Evolutionary conservation across 2,797 vertebrate genomes (phyloP).

Genomic region (Neosalanx taihuensis): DNA sequence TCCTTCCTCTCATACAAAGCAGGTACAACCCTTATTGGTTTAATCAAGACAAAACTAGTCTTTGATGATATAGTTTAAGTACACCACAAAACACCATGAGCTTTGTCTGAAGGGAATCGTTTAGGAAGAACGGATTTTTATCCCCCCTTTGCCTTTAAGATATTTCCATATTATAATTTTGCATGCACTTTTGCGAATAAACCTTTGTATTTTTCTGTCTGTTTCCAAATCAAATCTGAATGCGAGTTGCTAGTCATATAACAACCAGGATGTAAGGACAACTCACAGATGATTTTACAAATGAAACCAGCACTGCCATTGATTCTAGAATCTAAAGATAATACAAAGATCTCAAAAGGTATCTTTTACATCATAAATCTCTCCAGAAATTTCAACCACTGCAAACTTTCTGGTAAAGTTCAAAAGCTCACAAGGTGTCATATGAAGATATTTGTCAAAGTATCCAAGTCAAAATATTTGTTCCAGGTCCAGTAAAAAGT

Average conservation of each 20-base stretch:
- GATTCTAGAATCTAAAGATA: slow-evolving; percentile 83
- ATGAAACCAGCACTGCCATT: slow-evolving; percentile 86
- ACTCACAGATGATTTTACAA: slow-evolving; percentile 88
- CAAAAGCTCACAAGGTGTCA: slow-evolving; percentile 99
- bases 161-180: slow-evolving; percentile 78
- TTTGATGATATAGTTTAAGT: slow-evolving; percentile 88
- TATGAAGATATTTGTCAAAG: slow-evolving; percentile 99
- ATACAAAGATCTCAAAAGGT: slow-evolving; percentile 93
- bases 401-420: slow-evolving; percentile 97
- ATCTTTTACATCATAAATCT: slow-evolving; percentile 91
- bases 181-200: slow-evolving; percentile 82
- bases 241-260: slow-evolving; percentile 78
- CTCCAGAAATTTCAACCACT: slow-evolving; percentile 85
- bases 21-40: slow-evolving; percentile 76
- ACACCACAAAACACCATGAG: slow-evolving; percentile 94
- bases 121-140: slow-evolving; percentile 95
- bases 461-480: slow-evolving; percentile 99
- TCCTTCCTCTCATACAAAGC: slow-evolving; percentile 67
- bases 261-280: slow-evolving; percentile 79
- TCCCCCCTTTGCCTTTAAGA: slow-evolving; percentile 72
- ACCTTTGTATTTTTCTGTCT: slow-evolving; percentile 72
- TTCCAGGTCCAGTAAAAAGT: slow-evolving; percentile 99
- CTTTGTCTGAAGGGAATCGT: slow-evolving; percentile 90
- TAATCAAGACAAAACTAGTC: slow-evolving; percentile 86
- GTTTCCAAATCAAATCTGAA: slow-evolving; percentile 85